Base-by-base conservation (phyloP, 2,888 invertebrate species). In the Pseudococcus viburni region DNA sequence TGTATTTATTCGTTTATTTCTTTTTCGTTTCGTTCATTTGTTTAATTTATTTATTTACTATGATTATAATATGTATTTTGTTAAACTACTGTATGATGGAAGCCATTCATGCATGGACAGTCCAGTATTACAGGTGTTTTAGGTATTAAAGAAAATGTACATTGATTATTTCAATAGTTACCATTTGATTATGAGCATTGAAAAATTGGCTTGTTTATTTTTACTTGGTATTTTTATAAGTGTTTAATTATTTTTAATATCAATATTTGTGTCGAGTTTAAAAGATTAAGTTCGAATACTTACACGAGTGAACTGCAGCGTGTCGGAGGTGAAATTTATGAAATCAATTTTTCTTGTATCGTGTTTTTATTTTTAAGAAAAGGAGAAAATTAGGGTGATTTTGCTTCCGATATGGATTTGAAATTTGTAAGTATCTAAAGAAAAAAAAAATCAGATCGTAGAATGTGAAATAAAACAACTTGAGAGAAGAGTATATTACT, bases 121-220 rank as follows among this genome's bases (percentile, higher is more conserved):
- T 73, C 26, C 68, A 73, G 68, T 73, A 73, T 73, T 73, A 73
- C 68, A 73, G 33, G 33, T 73, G 12, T 73, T 73, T 73, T 73
- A 73, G 42, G 39, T 68, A 68, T 73, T 73, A 33, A 39, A 39
- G 15, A 80, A 80, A 80, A 42, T 42, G 42, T 80, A 80, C 80
- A 80, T 80, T 42, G n/a, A 33, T 39, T 64, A 73, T 42, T 68
- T 73, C 46, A 85, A 73, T 68, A 86, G 86, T 86, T 86, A 86
- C 86, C 86, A 86, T 86, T 68, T 86, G 64, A 46, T 55, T 39
- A 39, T 64, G 68, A 68, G 68, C 64, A 68, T 68, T 86, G 86
- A 86, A 64, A 86, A 86, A 86, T 86, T 68, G 73, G 42, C 64
- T 86, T 85, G 33, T 73, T 19, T 39, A 19, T 64, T 68, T 64